A percentile compares a stretch with the other conserved stretches of the same genome.
phyloP scores from a whole-genome alignment of 2,888 invertebrate species.

The Ophioninae sp. region DNA sequence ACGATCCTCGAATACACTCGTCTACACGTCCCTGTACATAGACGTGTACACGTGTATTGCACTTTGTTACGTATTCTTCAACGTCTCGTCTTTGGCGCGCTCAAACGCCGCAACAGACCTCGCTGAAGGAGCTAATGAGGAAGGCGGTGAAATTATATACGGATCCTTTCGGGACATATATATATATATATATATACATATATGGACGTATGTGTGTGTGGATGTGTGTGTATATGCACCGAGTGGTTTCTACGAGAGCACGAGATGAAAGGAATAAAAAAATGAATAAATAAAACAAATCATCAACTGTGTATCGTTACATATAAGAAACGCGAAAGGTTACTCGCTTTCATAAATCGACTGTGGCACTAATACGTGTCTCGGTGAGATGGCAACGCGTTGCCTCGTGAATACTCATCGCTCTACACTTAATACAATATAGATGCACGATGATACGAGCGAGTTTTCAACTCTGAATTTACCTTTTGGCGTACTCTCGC shows the following conservation, averaged over 20 bases:
- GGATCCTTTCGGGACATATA: conserved; percentile 27
- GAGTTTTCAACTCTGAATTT: conserved; percentile 62
- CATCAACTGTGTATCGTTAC: conserved; percentile 35
- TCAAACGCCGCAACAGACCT: conserved; percentile 26
- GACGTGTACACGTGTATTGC: conserved; percentile 5
- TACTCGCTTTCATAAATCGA: conserved; percentile 69
- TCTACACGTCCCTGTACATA: conserved; percentile 18
- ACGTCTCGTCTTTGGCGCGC: conserved; percentile 39
- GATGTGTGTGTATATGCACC: conserved; percentile 5
- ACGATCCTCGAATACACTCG: not conserved
- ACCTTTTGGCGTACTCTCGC: conserved; percentile 58
- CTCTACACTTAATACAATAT: conserved; percentile 56
- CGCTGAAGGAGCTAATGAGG: conserved; percentile 50
- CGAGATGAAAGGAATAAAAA: conserved; percentile 24
- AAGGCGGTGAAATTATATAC: conserved; percentile 51
- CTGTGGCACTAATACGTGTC: conserved; percentile 64
- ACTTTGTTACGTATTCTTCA: conserved; percentile 59
- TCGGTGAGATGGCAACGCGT: conserved; percentile 45
- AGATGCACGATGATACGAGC: not conserved
- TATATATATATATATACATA: not conserved
- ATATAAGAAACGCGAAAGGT: conserved; percentile 67
- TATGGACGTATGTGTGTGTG: not conserved
- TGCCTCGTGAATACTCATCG: conserved; percentile 49
- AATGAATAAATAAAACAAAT: conserved; percentile 8
- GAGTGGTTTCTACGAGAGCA: conserved; percentile 54